These are phyloP conservation scores for Rutilus rutilus DNA, from an alignment of 2,113 vertebrate genomes.

Conservation along the genomic window DNA sequence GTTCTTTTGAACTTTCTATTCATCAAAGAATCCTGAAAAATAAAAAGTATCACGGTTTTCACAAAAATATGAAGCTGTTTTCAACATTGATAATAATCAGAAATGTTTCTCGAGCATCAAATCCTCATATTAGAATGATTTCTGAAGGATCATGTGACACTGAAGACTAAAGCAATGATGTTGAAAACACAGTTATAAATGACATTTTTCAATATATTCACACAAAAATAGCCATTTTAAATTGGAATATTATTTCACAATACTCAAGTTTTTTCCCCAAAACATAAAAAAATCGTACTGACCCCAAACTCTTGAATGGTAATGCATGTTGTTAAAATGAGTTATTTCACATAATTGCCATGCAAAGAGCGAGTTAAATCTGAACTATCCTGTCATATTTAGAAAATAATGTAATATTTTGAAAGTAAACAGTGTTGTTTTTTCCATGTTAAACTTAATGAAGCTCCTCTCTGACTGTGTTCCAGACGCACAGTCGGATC, in stretches of 20 bases:
- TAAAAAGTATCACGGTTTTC: neutral
- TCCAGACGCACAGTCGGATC: constrained; percentile 37
- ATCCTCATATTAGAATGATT: neutral
- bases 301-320: neutral
- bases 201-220: neutral
- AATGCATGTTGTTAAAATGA: neutral
- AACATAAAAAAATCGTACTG: neutral
- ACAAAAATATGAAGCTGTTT: no score
- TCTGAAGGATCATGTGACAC: neutral
- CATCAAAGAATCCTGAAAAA: neutral
- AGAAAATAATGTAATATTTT: neutral
- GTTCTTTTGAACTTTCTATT: neutral
- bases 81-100: no score
- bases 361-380: neutral
- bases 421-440: neutral
- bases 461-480: neutral
- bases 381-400: neutral
- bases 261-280: neutral
- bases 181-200: neutral
- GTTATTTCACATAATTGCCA: neutral
- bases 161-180: neutral
- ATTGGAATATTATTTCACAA: neutral
- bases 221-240: neutral
- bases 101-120: no score
- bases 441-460: neutral